phyloP scores from a whole-genome alignment of 2,113 vertebrate species.

The Corythornis vintsioides region DNA sequence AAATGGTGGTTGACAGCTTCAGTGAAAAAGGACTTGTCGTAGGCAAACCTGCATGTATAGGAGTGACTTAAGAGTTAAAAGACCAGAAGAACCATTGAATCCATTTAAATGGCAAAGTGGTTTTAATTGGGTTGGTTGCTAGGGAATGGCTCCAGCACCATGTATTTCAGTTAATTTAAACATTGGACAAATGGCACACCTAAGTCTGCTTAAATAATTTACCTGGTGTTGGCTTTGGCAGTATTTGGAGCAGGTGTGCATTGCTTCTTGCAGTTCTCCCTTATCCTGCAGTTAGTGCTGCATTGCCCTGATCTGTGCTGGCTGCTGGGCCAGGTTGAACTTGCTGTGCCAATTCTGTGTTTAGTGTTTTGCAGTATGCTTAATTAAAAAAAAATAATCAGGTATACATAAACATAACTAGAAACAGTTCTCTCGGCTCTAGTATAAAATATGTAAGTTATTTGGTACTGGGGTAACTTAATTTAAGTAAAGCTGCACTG shows the following conservation, averaged over 20 bases:
- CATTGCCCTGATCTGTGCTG: not conserved
- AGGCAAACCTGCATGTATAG: not conserved
- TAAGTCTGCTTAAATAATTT: constrained; percentile 8
- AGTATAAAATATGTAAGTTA: too few relatives aligned
- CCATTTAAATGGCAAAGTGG: constrained; percentile 64
- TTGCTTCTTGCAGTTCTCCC: not conserved
- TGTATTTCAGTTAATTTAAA: not conserved
- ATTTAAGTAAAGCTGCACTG: not conserved
- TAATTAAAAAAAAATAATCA: not conserved
- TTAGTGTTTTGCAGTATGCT: not conserved
- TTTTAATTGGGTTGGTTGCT: constrained; percentile 77
- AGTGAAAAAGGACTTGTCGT: not conserved
- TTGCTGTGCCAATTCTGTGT: not conserved
- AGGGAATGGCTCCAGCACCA: constrained; percentile 52
- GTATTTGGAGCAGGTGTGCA: not conserved
- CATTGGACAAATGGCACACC: constrained; percentile 19
- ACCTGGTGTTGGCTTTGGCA: not conserved
- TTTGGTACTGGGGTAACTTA: not conserved
- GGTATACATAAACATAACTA: not conserved
- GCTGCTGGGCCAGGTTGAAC: not conserved
- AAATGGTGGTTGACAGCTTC: not conserved
- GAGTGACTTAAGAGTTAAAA: not conserved
- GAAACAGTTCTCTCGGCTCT: not conserved
- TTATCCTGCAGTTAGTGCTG: not conserved
- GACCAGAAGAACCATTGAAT: not conserved